These are phyloP conservation scores for Myotis daubentonii DNA, from an alignment of 2,797 vertebrate species.

Conservation along the genomic window DNA sequence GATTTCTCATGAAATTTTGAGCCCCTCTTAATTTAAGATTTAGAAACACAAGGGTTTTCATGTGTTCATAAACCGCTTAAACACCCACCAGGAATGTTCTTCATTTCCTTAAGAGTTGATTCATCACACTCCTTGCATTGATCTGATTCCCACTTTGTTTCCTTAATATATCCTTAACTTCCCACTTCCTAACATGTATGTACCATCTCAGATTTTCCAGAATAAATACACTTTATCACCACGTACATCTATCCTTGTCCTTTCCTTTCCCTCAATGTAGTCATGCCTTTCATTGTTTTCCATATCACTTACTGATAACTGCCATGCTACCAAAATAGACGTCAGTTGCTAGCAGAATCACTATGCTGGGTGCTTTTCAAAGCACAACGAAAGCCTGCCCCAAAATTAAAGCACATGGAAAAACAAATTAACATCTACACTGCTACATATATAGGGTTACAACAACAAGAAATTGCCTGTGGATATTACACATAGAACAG, in stretches of 20 bases:
- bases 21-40: conserved; percentile 51
- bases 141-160: conserved; percentile 46
- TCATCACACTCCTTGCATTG: conserved; percentile 18
- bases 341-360: background rate
- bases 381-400: conserved; percentile 19
- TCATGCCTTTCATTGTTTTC: background rate
- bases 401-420: conserved; percentile 37
- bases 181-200: conserved; percentile 1
- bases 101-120: conserved; percentile 60
- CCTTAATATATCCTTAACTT: conserved; percentile 23
- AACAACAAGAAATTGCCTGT: background rate
- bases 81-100: background rate
- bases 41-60: conserved; percentile 15
- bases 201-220: conserved; percentile 3
- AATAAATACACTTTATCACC: background rate
- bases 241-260: background rate
- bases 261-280: background rate
- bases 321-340: conserved; percentile 24
- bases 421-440: background rate
- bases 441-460: background rate
- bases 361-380: background rate
- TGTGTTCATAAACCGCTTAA: background rate
- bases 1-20: conserved; percentile 56
- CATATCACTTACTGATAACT: conserved; percentile 23
- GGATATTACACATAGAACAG: background rate